phyloP scores from a whole-genome alignment of 1,140 invertebrate genomes.

The Battus philenor region DNA sequence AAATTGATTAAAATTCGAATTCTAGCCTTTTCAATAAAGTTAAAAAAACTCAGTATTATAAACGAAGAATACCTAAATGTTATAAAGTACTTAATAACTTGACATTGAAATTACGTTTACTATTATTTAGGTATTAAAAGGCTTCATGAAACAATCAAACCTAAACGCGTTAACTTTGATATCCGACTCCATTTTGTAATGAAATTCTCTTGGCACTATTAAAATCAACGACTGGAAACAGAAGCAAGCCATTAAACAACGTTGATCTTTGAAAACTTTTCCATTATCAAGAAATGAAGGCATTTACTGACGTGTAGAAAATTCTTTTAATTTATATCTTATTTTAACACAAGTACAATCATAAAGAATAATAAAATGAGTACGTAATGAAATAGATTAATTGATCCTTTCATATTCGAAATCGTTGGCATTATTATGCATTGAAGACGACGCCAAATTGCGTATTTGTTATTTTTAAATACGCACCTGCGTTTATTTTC shows the following conservation, averaged over 20 bases:
- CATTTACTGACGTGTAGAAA: constrained; percentile 1
- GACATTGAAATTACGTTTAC: too few relatives aligned
- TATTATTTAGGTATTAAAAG: too few relatives aligned
- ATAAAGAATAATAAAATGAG: too few relatives aligned
- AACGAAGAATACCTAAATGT: too few relatives aligned
- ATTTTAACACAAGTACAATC: too few relatives aligned
- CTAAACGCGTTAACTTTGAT: constrained; percentile 17
- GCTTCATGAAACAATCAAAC: constrained; percentile 20
- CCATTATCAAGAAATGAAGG: constrained; percentile 28
- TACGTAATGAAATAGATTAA: too few relatives aligned
- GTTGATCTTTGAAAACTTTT: constrained; percentile 38
- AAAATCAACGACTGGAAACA: constrained; percentile 48
- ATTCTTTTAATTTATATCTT: constrained; percentile 11
- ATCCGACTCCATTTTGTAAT: constrained; percentile 32
- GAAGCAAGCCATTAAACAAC: constrained; percentile 34
- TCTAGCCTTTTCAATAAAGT: not conserved
- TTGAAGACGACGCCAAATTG: too few relatives aligned
- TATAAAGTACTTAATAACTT: too few relatives aligned
- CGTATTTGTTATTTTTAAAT: too few relatives aligned
- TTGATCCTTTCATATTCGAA: too few relatives aligned
- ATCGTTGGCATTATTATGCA: too few relatives aligned
- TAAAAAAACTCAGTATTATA: not conserved
- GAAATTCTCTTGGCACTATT: constrained; percentile 38
- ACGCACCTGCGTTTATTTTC: too few relatives aligned
- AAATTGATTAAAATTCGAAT: not conserved